These are phyloP conservation scores for Auanema sp. DNA, from an alignment of 2,888 invertebrate genomes.

Conservation along the genomic window DNA sequence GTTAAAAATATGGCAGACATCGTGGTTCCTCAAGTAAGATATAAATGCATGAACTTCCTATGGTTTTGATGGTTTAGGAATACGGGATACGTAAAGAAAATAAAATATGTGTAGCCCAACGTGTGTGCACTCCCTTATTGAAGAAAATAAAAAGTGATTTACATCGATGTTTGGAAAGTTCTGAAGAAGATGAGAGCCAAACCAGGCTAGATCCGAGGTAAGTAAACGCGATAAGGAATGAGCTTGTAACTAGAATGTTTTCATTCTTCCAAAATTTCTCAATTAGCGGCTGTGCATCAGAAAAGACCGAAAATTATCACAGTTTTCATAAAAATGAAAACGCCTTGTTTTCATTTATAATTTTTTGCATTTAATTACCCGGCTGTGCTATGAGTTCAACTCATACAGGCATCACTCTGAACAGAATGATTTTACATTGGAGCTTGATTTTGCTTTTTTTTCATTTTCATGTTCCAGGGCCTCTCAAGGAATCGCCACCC, in stretches of 20 bases:
- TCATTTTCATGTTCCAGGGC: slow-evolving; percentile 46
- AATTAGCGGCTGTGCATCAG: no score
- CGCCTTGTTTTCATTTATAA: background rate
- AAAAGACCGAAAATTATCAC: background rate
- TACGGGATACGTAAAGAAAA: slow-evolving; percentile 93
- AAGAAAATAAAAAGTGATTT: slow-evolving; percentile 72
- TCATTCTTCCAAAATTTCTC: background rate
- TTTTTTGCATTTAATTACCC: no score
- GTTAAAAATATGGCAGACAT: slow-evolving; percentile 97
- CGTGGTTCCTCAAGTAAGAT: slow-evolving; percentile 85
- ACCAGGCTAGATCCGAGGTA: slow-evolving; percentile 91
- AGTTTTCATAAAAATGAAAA: background rate
- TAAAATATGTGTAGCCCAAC: slow-evolving; percentile 92
- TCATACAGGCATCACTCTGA: no score
- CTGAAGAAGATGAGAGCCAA: slow-evolving; percentile 85
- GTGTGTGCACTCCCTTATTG: slow-evolving; percentile 91
- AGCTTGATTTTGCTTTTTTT: no score
- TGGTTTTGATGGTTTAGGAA: slow-evolving; percentile 72
- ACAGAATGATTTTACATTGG: no score
- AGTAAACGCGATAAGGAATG: slow-evolving; percentile 8
- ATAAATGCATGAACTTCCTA: background rate
- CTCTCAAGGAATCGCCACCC: slow-evolving; percentile 87
- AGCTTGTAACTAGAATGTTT: no score
- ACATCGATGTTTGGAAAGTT: slow-evolving; percentile 76
- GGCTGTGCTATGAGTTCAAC: background rate